phyloP scores from a whole-genome alignment of 1,140 invertebrate genomes.

The Neodiprion virginianus region DNA sequence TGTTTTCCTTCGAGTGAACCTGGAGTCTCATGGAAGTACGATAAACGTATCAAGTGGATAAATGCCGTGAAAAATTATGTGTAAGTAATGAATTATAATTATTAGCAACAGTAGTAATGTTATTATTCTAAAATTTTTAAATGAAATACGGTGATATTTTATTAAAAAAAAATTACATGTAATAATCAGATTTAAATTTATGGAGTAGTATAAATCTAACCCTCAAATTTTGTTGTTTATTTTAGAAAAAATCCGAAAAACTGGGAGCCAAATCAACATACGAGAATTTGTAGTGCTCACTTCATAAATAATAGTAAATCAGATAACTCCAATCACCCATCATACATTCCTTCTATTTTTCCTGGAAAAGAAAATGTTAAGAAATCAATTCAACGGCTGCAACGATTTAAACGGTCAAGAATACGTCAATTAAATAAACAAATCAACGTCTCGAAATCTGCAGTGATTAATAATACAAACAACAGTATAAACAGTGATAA shows the following conservation, averaged over 20 bases:
- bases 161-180: neutral
- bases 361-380: conserved; percentile 11
- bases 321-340: conserved; percentile 18
- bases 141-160: neutral
- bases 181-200: too few relatives aligned
- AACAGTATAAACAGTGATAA: neutral
- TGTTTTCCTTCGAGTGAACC: neutral
- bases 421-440: too few relatives aligned
- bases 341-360: conserved; percentile 26
- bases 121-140: neutral
- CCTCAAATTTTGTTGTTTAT: conserved; percentile 10
- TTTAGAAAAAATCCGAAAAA: conserved; percentile 21
- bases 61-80: conserved; percentile 18
- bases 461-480: too few relatives aligned
- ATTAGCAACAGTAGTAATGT: neutral
- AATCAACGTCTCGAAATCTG: too few relatives aligned
- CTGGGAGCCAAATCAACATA: conserved; percentile 10
- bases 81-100: neutral
- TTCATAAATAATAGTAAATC: conserved; percentile 25
- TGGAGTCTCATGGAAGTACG: neutral
- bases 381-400: neutral
- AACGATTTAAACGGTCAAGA: neutral
- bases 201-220: neutral
- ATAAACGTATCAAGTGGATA: conserved; percentile 17
- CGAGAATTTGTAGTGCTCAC: conserved; percentile 22